Evolutionary conservation across 2,888 invertebrate genomes (phyloP), one percentile per base, ranked within the genome.

Genomic region (Acrocyrtus sp.): DNA sequence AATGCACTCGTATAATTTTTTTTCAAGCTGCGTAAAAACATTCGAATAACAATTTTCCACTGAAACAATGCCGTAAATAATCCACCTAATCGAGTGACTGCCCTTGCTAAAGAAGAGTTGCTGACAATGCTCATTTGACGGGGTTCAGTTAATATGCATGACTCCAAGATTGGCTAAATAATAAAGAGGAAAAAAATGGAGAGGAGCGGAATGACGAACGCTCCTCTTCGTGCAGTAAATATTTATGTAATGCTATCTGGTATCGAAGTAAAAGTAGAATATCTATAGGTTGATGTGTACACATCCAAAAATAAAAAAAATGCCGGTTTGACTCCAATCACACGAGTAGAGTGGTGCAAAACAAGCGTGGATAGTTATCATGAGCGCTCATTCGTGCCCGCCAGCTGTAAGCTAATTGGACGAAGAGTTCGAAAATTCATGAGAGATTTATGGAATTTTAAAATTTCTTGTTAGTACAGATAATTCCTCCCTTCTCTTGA

Each of bases 301-400:
- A n/a, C n/a, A n/a, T n/a, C n/a, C n/a, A n/a, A n/a, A n/a, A n/a
- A n/a, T n/a, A n/a, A n/a, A n/a, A n/a, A 26, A 47, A 60, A 29
- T 47, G 65, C 72, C 72, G 72, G 72, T 54, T 66, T 48, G 60
- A 60, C 60, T 66, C 72, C 65, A 72, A 72, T 72, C 72, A 72
- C 72, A 72, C 72, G 72, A 72, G 53, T 72, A 72, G 72, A 60
- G 65, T 72, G 60, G 39, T 66, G 72, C 72, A 65, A 72, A 72
- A 60, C 65, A 72, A 72, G 72, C 72, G 72, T 72, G 72, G 72
- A 66, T 72, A 72, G 65, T 72, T 66, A 72, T 72, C 72, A 65
- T 69, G 60, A 53, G 54, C 53, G 56, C 53, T 65, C 54, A 53
- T 61, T 65, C 65, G 19, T 60, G 57, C 58, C 65, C 58, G 63